Percentiles rank a stretch among this genome's conserved stretches.
These are phyloP conservation scores for Orthochromis malagaraziensis DNA, from an alignment of 2,113 vertebrate species.

Conservation along the genomic window DNA sequence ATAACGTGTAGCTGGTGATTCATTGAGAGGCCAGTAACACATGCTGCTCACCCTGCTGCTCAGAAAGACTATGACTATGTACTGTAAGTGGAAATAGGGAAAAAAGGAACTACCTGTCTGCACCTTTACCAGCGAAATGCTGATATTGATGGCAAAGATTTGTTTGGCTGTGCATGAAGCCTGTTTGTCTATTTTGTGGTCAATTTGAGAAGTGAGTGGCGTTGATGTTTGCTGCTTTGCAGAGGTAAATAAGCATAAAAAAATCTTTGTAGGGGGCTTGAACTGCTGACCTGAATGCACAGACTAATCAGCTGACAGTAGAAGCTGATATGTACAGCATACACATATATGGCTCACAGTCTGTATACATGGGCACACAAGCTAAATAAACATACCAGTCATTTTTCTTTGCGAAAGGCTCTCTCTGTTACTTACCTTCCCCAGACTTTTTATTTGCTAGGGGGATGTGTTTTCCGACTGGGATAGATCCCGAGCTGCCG, in stretches of 20 bases:
- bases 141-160: background rate
- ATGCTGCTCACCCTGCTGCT: slow-evolving; percentile 35
- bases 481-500: slow-evolving; percentile 63
- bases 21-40: background rate
- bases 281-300: background rate
- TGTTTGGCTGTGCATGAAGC: background rate
- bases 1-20: background rate
- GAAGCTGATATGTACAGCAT: background rate
- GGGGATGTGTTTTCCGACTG: slow-evolving; percentile 49
- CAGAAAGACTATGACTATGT: background rate
- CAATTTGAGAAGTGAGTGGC: background rate
- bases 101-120: background rate
- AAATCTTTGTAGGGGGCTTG: background rate
- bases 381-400: slow-evolving; percentile 45
- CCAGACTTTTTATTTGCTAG: slow-evolving; percentile 52
- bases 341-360: background rate
- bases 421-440: slow-evolving; percentile 18
- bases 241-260: background rate
- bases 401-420: slow-evolving; percentile 24
- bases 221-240: background rate
- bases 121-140: background rate
- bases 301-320: background rate
- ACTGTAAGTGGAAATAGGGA: background rate
- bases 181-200: slow-evolving; percentile 1
- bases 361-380: slow-evolving; percentile 4